A percentile compares a stretch with the other conserved stretches of the same genome.
Evolutionary conservation across 2,888 invertebrate species (phyloP).

Genomic region (Torymus tubicola): DNA sequence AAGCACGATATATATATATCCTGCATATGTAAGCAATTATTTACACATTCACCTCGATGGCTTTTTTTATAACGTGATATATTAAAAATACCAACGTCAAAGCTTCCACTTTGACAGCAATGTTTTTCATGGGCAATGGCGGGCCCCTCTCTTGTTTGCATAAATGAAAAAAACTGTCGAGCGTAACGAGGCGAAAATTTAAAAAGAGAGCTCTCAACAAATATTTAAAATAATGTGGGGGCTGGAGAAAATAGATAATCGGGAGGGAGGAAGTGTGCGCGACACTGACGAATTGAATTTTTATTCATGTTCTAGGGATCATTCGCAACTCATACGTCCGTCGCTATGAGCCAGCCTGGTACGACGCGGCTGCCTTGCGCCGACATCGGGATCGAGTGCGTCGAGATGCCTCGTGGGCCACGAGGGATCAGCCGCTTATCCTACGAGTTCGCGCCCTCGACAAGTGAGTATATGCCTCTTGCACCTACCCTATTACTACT

Average conservation of each 20-base stretch:
- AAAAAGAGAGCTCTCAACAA: too few species aligned
- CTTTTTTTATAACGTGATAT: too few species aligned
- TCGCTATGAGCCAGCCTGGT: constrained; percentile 73
- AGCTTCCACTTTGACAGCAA: too few species aligned
- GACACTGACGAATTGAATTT: not conserved
- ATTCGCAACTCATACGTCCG: constrained; percentile 72
- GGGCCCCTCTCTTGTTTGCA: too few species aligned
- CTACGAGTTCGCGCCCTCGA: constrained; percentile 72
- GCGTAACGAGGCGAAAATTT: too few species aligned
- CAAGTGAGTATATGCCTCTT: constrained; percentile 66
- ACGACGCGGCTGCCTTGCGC: constrained; percentile 71
- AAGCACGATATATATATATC: too few species aligned
- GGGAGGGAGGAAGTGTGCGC: not conserved
- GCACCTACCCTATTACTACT: not conserved
- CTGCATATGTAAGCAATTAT: too few species aligned
- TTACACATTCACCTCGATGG: too few species aligned
- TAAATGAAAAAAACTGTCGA: too few species aligned
- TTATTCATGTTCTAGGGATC: constrained; percentile 68
- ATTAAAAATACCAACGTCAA: too few species aligned
- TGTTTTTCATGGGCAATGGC: too few species aligned
- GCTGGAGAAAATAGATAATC: not conserved
- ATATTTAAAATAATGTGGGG: too few species aligned
- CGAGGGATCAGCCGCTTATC: constrained; percentile 71
- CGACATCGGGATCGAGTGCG: constrained; percentile 72
- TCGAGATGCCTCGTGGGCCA: constrained; percentile 68